Evolutionary conservation across 1,140 invertebrate genomes (phyloP).

Genomic region (Hyphantria cunea): DNA sequence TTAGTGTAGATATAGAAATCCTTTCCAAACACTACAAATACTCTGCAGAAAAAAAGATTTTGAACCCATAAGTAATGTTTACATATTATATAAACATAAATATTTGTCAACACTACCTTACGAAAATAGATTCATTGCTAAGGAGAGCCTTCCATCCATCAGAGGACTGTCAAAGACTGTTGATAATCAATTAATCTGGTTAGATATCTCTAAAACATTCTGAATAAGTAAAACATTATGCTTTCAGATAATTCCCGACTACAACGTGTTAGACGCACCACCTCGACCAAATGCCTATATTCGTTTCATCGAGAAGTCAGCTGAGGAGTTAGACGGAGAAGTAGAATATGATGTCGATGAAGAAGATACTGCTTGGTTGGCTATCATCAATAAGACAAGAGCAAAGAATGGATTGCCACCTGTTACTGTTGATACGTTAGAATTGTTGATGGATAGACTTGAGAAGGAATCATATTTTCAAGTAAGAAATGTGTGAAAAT

Average conservation of each 20-base stretch:
- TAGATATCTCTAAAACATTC: not conserved
- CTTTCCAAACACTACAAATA: too few relatives aligned
- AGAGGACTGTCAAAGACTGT: not conserved
- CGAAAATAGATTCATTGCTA: too few relatives aligned
- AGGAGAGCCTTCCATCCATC: too few relatives aligned
- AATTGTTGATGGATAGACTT: slow-evolving; percentile 96
- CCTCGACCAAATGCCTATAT: slow-evolving; percentile 78
- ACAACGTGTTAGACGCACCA: slow-evolving; percentile 87
- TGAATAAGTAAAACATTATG: not conserved
- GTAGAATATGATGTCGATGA: slow-evolving; percentile 99
- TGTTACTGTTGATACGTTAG: slow-evolving; percentile 94
- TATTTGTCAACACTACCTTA: too few relatives aligned
- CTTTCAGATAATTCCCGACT: slow-evolving; percentile 66
- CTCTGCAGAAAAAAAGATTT: too few relatives aligned
- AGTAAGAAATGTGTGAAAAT: slow-evolving; percentile 54
- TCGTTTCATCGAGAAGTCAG: slow-evolving; percentile 95
- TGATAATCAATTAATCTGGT: too few relatives aligned
- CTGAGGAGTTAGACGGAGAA: slow-evolving; percentile 96
- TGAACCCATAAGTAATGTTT: too few relatives aligned
- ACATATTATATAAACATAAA: too few relatives aligned
- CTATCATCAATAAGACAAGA: slow-evolving; percentile 92
- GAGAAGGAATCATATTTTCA: slow-evolving; percentile 99
- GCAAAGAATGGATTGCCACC: slow-evolving; percentile 85
- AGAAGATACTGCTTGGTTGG: slow-evolving; percentile 96
- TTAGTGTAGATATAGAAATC: too few relatives aligned